Conservation (phyloP, 2,113 vertebrate genomes). For the Arenaria interpres region DNA sequence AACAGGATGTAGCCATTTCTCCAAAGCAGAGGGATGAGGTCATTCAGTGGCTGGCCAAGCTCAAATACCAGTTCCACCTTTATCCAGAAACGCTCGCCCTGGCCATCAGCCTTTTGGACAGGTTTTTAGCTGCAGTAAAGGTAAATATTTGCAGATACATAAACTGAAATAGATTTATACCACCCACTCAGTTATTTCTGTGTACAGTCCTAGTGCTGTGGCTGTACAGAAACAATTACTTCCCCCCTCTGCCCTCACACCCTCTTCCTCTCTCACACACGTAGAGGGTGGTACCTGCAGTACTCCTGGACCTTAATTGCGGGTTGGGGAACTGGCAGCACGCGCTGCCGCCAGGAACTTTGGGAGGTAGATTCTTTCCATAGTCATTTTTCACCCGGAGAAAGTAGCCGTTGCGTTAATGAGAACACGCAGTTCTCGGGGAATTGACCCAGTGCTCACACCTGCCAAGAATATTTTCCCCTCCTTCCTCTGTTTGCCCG, state of each 20-base stretch:
- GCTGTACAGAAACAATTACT: accelerated
- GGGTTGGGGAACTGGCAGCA: background rate
- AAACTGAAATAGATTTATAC: background rate
- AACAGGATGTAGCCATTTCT: conserved; percentile 92
- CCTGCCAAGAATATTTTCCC: background rate
- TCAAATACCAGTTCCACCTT: conserved; percentile 89
- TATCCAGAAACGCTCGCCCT: conserved; percentile 96
- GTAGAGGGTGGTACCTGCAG: background rate
- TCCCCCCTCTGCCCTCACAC: background rate
- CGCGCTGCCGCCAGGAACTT: accelerated
- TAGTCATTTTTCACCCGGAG: background rate
- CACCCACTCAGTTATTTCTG: background rate
- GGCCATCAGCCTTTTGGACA: conserved; percentile 93
- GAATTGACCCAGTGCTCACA: background rate
- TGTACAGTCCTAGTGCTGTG: accelerated
- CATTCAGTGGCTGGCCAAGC: conserved; percentile 90
- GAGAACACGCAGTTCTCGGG: accelerated
- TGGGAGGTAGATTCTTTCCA: accelerated
- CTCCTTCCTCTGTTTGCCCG: background rate
- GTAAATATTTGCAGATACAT: conserved; percentile 72
- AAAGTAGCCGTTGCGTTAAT: background rate
- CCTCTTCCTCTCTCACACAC: background rate
- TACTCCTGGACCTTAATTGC: background rate
- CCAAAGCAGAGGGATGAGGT: conserved; percentile 94
- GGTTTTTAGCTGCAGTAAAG: conserved; percentile 95